Conservation (phyloP, 2,888 invertebrate genomes). For the Spisula solida region DNA sequence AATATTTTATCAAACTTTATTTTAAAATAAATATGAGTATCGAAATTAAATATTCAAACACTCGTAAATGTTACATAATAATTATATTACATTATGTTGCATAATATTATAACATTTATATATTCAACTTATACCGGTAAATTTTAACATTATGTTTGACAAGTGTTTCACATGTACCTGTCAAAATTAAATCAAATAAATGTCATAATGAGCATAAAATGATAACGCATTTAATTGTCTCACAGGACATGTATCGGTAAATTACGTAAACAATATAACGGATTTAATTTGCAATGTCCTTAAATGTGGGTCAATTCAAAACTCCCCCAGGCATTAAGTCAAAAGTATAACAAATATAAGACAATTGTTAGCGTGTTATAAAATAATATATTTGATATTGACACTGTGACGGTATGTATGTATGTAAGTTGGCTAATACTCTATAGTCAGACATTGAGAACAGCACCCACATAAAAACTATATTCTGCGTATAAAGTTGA, state of each 20-base stretch:
- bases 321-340: neutral
- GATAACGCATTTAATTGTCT: neutral
- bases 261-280: slow-evolving; percentile 2
- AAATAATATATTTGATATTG: neutral
- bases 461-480: no score
- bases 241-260: neutral
- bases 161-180: neutral
- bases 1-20: no score
- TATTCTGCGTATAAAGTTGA: no score
- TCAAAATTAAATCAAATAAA: neutral
- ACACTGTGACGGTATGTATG: neutral
- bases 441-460: no score
- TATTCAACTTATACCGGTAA: no score
- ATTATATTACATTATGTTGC: no score
- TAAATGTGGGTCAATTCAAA: neutral
- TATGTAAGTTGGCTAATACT: no score
- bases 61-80: no score
- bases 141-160: neutral
- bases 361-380: neutral
- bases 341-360: neutral
- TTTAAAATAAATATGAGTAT: no score
- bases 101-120: no score
- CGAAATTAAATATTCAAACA: no score
- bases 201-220: neutral
- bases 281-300: neutral